Evolutionary conservation across 2,797 vertebrate species (phyloP).

Genomic region (Gallinago solitaria): DNA sequence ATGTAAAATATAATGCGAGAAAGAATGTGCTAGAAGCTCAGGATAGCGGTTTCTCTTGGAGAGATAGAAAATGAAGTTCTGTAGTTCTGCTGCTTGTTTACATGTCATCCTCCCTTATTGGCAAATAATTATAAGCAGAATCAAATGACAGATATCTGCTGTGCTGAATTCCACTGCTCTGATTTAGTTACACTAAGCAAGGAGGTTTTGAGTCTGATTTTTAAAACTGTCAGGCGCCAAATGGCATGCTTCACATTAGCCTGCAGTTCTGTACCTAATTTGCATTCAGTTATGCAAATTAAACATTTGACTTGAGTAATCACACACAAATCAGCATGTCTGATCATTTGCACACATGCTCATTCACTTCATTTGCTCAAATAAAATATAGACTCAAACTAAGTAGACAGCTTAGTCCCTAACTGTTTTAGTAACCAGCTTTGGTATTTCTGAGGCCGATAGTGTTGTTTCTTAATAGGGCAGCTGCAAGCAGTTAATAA

Average conservation of each 20-base stretch:
- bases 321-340: slow-evolving; percentile 61
- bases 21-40: background rate
- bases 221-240: slow-evolving; percentile 63
- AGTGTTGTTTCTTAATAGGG: slow-evolving; percentile 4
- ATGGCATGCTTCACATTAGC: slow-evolving; percentile 61
- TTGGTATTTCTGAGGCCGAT: background rate
- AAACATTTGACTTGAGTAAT: slow-evolving; percentile 66
- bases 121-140: slow-evolving; percentile 56
- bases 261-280: slow-evolving; percentile 64
- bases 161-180: slow-evolving; percentile 38
- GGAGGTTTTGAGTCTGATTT: slow-evolving; percentile 50
- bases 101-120: slow-evolving; percentile 24
- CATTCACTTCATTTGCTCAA: slow-evolving; percentile 56
- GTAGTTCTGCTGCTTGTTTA: slow-evolving; percentile 39
- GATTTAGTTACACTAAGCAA: slow-evolving; percentile 39
- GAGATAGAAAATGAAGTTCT: background rate
- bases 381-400: slow-evolving; percentile 16
- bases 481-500: slow-evolving; percentile 31
- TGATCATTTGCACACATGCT: slow-evolving; percentile 63
- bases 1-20: background rate
- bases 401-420: slow-evolving; percentile 2
- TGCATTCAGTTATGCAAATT: slow-evolving; percentile 68
- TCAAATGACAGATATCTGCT: slow-evolving; percentile 35
- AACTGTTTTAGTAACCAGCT: background rate
- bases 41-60: background rate